Evolutionary conservation across 2,113 vertebrate genomes (phyloP).

Genomic region (Oryzias celebensis): DNA sequence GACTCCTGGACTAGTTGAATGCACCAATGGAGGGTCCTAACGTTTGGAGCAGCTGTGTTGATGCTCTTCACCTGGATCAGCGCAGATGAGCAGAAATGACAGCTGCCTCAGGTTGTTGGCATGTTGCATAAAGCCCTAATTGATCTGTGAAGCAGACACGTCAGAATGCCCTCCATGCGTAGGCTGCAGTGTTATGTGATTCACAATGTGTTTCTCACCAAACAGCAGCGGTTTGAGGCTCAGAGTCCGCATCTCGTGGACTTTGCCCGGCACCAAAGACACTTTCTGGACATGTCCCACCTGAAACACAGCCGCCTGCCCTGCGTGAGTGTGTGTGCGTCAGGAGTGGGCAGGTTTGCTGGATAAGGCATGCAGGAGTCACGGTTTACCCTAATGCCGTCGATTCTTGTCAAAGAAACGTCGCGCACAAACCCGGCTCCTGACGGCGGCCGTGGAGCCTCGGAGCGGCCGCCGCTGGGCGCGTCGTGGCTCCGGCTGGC

Average conservation of each 20-base stretch:
- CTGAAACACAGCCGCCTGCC: constrained; percentile 62
- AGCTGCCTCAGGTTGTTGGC: too few relatives aligned
- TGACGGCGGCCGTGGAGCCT: constrained; percentile 38
- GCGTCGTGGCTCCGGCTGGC: constrained; percentile 32
- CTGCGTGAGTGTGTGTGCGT: neutral
- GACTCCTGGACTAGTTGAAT: too few relatives aligned
- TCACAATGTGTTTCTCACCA: constrained; percentile 77
- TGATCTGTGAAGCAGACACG: too few relatives aligned
- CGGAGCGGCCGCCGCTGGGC: constrained; percentile 31
- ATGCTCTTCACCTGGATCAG: too few relatives aligned
- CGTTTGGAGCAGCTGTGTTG: too few relatives aligned
- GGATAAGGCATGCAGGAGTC: neutral
- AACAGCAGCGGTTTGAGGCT: constrained; percentile 95
- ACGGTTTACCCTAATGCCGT: constrained; percentile 90
- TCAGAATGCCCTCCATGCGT: neutral
- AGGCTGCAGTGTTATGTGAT: neutral
- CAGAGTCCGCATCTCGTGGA: constrained; percentile 87
- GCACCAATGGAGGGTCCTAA: too few relatives aligned
- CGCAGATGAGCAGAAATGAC: too few relatives aligned
- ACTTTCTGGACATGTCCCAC: constrained; percentile 92
- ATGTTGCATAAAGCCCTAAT: too few relatives aligned
- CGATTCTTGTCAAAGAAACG: constrained; percentile 81
- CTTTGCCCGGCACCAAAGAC: constrained; percentile 82
- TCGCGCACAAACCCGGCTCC: constrained; percentile 48
- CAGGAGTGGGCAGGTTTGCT: neutral